Evolutionary conservation across 2,797 vertebrate genomes (phyloP), one percentile per base, ranked within the genome.

Genomic region (Notoglanidium macrostoma): DNA sequence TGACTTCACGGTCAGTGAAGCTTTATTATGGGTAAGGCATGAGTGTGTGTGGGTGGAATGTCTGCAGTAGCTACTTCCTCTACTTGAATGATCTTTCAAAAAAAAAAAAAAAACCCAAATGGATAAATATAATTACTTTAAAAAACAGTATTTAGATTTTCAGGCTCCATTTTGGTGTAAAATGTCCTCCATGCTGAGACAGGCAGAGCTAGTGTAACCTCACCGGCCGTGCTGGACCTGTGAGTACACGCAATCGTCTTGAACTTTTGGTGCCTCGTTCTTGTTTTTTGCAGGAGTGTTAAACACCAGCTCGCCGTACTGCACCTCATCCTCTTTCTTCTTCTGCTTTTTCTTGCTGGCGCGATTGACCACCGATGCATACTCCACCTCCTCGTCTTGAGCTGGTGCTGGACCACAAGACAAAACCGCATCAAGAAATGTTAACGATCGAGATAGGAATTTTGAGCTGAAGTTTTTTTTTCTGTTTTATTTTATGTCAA

Each of bases 241-340:
- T 9, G 87, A 87, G 82, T 87, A 87, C 73, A 84, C 54, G 8
- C 87, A 87, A 0, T 87, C 87, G 0, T 87, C 87, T 40, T 59
- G 51, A 11, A 5, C 44, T 17, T 35, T 35, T 35, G 51, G 2
- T 0, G 7, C 35, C 26, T 44, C 6, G 3, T 2, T 17, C 19
- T 17, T 2, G 1, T 15, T 54, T 46, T 32, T 51, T 8, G 26
- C 51, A 3, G 17, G 11, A 4, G 17, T 61, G n/a, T 70, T 72
- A 55, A 87, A 87, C 26, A 79, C 87, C 65, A 87, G 32, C 74
- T 87, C 82, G 15, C 87, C 87, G 1, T 87, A 87, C 26, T 84
- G 87, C 51, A 87, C 63, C 17, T 87, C 82, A 0, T 84, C 87
- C 7, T 29, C 73, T 0, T 15, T 26, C 49, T 57, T 63, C 87